Evolutionary conservation across 2,888 invertebrate genomes (phyloP).

Genomic region (Melanostoma mellinum): DNA sequence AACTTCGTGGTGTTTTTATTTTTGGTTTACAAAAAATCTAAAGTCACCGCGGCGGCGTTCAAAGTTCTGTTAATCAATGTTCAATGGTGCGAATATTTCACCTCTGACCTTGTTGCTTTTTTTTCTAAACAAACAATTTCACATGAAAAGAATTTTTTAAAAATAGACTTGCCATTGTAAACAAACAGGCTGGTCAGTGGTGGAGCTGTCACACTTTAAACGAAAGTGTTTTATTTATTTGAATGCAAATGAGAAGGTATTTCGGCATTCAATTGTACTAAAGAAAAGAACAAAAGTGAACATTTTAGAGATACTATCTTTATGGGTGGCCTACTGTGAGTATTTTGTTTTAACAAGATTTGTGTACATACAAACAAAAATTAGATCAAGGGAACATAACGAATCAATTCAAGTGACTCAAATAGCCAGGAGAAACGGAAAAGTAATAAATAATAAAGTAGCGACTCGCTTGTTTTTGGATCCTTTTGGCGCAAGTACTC

Average conservation of each 20-base stretch:
- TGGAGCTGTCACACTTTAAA: constrained; percentile 17
- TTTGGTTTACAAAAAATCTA: constrained; percentile 26
- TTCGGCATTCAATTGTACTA: constrained; percentile 6
- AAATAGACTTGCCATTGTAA: constrained; percentile 44
- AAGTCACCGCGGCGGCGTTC: constrained; percentile 22
- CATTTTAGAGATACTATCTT: constrained; percentile 44
- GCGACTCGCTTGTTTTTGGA: too few species aligned
- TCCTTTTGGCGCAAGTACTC: too few species aligned
- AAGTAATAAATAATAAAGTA: background rate
- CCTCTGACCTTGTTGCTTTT: constrained; percentile 57
- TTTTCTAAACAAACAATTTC: constrained; percentile 11
- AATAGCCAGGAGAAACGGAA: background rate
- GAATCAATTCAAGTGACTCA: too few species aligned
- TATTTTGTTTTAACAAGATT: constrained; percentile 12
- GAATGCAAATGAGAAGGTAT: constrained; percentile 3
- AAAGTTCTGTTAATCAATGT: constrained; percentile 30
- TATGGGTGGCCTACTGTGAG: constrained; percentile 25
- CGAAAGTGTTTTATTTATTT: constrained; percentile 1
- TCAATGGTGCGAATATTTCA: constrained; percentile 41
- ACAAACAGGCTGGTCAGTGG: constrained; percentile 34
- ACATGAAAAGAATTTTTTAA: constrained; percentile 19
- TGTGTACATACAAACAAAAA: constrained; percentile 3
- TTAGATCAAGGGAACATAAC: background rate
- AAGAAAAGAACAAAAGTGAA: background rate
- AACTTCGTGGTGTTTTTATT: constrained; percentile 47